These are phyloP conservation scores for Agelastica alni DNA, from an alignment of 2,888 invertebrate species.

Conservation along the genomic window DNA sequence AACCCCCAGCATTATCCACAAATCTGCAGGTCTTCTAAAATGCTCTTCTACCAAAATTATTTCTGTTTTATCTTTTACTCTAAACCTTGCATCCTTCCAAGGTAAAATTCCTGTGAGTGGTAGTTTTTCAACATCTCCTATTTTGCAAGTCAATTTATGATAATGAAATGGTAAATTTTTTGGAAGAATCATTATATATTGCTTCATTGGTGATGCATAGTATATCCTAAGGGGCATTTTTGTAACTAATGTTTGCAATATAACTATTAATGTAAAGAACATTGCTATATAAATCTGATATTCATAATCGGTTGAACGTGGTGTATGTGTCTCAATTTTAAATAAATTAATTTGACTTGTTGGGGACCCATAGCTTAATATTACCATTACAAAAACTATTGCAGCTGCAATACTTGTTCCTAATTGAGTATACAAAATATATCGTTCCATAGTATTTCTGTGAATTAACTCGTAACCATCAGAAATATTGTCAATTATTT, in stretches of 20 bases:
- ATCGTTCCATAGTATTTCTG: conserved; percentile 45
- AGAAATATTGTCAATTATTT: conserved; percentile 47
- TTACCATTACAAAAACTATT: conserved; percentile 30
- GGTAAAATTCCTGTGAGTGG: conserved; percentile 37
- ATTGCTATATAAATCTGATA: conserved; percentile 36
- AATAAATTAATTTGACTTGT: conserved; percentile 7
- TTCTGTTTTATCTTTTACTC: conserved; percentile 38
- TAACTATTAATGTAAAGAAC: conserved; percentile 39
- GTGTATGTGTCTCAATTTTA: conserved; percentile 12
- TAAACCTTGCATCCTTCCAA: conserved; percentile 45
- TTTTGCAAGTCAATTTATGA: conserved; percentile 36
- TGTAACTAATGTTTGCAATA: conserved; percentile 40
- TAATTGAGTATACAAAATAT: conserved; percentile 44
- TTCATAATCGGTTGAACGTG: conserved; percentile 36
- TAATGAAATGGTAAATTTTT: conserved; percentile 41
- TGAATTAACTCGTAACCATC: conserved; percentile 50
- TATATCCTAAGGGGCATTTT: conserved; percentile 52
- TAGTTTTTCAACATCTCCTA: conserved; percentile 41
- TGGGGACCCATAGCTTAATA: conserved; percentile 26
- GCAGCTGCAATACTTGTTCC: conserved; percentile 36
- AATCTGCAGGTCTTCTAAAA: conserved; percentile 52
- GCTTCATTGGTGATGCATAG: conserved; percentile 40
- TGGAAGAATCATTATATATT: conserved; percentile 48
- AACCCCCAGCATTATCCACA: conserved; percentile 51
- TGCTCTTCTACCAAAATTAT: conserved; percentile 47